Evolutionary conservation across 1,140 invertebrate genomes (phyloP).

Genomic region (Epicauta chinensis): DNA sequence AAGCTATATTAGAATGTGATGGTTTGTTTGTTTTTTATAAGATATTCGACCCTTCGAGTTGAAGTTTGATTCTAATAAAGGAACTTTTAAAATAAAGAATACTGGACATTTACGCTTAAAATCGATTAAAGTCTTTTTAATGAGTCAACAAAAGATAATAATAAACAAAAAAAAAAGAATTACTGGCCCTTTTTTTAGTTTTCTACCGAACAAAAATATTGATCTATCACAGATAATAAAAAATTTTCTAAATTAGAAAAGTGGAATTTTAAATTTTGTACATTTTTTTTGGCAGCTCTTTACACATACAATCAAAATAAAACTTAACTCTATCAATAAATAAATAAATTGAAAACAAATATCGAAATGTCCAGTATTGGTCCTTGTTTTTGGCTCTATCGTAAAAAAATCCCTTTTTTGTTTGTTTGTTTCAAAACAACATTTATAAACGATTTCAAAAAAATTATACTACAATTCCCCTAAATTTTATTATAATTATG

Average conservation of each 20-base stretch:
- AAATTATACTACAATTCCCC: conserved; percentile 5
- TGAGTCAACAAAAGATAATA: neutral
- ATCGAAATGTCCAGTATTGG: conserved; percentile 25
- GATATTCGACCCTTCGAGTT: too few species aligned
- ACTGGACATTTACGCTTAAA: too few species aligned
- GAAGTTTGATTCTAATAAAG: too few species aligned
- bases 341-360: neutral
- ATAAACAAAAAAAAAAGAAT: conserved; percentile 7
- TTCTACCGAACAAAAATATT: neutral
- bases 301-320: neutral
- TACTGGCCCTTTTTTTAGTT: conserved; percentile 9
- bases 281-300: conserved; percentile 26
- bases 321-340: too few species aligned
- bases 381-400: conserved; percentile 11
- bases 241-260: conserved; percentile 8
- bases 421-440: too few species aligned
- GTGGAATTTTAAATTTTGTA: conserved; percentile 25
- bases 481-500: too few species aligned
- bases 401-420: neutral
- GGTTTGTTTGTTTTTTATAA: too few species aligned
- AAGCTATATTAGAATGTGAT: too few species aligned
- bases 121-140: too few species aligned
- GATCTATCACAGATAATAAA: conserved; percentile 17
- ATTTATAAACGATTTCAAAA: neutral
- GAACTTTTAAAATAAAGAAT: too few species aligned